Percentiles rank a stretch among this genome's conserved stretches.
phyloP scores from a whole-genome alignment of 2,113 vertebrate species.

The Carassius auratus region DNA sequence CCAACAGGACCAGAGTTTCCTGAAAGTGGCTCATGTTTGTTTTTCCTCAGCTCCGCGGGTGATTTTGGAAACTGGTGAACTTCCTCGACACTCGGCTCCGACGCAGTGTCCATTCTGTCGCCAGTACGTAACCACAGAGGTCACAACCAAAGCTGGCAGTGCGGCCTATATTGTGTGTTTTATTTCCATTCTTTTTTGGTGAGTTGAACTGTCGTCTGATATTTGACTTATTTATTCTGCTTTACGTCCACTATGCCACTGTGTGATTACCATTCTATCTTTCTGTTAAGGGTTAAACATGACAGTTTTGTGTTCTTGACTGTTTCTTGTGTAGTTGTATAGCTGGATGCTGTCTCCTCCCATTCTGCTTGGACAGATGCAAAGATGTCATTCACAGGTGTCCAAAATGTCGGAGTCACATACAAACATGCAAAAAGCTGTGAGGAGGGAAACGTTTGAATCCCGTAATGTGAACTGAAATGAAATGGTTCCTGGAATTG shows the following conservation, averaged over 20 bases:
- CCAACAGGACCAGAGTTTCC: neutral
- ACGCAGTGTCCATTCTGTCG: slow-evolving; percentile 72
- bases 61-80: slow-evolving; percentile 59
- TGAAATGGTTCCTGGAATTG: neutral
- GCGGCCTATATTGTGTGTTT: slow-evolving; percentile 67
- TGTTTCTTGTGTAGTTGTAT: slow-evolving; percentile 62
- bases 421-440: slow-evolving; percentile 62
- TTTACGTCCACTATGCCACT: neutral
- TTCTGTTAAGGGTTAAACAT: neutral
- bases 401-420: slow-evolving; percentile 67
- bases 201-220: slow-evolving; percentile 27
- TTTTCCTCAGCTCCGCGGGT: slow-evolving; percentile 68
- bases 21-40: slow-evolving; percentile 19
- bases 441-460: slow-evolving; percentile 47
- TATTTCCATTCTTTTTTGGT: slow-evolving; percentile 61
- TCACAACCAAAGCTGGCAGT: slow-evolving; percentile 47
- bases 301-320: neutral
- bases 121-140: slow-evolving; percentile 68
- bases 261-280: neutral
- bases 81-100: slow-evolving; percentile 57
- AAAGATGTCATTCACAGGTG: slow-evolving; percentile 70
- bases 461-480: neutral
- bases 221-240: neutral
- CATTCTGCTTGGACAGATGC: slow-evolving; percentile 66
- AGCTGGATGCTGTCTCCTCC: slow-evolving; percentile 74